Base-by-base conservation (phyloP, 2,113 vertebrate genomes). In the Peromyscus maniculatus region DNA sequence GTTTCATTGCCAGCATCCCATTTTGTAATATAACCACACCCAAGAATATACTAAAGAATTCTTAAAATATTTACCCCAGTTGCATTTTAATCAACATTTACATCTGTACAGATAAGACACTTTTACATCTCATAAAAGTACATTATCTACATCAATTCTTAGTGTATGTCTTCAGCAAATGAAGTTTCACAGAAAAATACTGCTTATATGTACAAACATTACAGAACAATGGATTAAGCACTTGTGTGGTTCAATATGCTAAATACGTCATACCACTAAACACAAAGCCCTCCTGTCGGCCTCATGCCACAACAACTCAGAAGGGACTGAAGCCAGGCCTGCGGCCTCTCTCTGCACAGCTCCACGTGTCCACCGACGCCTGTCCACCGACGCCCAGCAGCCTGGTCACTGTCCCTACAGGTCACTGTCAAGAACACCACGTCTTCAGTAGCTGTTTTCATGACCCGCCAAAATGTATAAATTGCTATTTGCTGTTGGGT, bases 401-500 rank as follows among this genome's bases (percentile, higher is more conserved):
- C 97, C 98, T 98, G 98, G 95, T 96, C 87, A 87, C 97, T 90
- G 93, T 90, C 62, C 91, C 87, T 86, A 24, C 2, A 33, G 95
- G 49, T 80, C 97, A 95, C 78, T 74, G 93, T 88, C 93, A 66
- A 2, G 77, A 72, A 59, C 80, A 86, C 62, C 91, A 28, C 36
- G 59, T 93, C 96, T 99, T 99, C 99, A 99, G 99, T 99, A 99
- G 98, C 99, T 99, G 99, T 99, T 99, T 97, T 99, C 99, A 2
- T 99, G 99, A 96, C 99, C 99, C 55, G 99, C 99, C 98, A 99
- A 99, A 98, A 99, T 99, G 97, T 99, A 99, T 89, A 99, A 98
- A 98, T 99, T 99, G 99, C 99, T 99, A 98, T 99, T 99, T 98
- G 99, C 99, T 67, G 99, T 99, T 0, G 99, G 99, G 98, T 99